Evolutionary conservation across 2,797 vertebrate genomes (phyloP).

Genomic region (Sardinella longiceps): DNA sequence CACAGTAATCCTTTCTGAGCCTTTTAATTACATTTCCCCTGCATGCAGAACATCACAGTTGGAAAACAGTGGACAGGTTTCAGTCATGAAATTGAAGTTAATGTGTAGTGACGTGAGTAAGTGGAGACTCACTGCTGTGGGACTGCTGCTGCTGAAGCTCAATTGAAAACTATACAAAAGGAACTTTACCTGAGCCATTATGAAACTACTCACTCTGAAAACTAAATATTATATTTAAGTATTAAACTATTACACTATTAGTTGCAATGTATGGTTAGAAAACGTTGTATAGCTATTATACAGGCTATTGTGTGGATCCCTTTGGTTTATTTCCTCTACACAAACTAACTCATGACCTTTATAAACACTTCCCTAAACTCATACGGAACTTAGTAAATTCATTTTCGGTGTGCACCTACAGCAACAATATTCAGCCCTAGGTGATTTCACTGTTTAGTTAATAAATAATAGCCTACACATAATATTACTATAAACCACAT

Average conservation of each 20-base stretch:
- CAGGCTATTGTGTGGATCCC: not conserved
- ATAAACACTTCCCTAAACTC: not conserved
- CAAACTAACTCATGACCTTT: not conserved
- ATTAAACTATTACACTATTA: not conserved
- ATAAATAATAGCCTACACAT: not conserved
- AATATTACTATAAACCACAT: not conserved
- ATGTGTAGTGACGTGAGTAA: not conserved
- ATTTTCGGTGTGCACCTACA: not conserved
- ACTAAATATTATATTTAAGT: not conserved
- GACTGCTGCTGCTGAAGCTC: not conserved
- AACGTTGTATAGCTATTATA: not conserved
- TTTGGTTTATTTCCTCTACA: not conserved
- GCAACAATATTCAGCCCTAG: not conserved
- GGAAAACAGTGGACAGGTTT: not conserved
- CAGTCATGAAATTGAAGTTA: not conserved
- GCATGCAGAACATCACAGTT: not conserved
- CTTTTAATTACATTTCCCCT: slow-evolving; percentile 8
- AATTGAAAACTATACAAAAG: not conserved
- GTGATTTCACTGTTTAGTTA: not conserved
- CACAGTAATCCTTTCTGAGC: not conserved
- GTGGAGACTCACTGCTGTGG: not conserved
- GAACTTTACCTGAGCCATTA: not conserved
- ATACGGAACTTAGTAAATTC: not conserved
- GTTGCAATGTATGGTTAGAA: not conserved
- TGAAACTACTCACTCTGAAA: not conserved